Percentiles rank a stretch among this genome's conserved stretches.
These are phyloP conservation scores for Rhingia campestris DNA, from an alignment of 2,888 invertebrate species.

Conservation along the genomic window DNA sequence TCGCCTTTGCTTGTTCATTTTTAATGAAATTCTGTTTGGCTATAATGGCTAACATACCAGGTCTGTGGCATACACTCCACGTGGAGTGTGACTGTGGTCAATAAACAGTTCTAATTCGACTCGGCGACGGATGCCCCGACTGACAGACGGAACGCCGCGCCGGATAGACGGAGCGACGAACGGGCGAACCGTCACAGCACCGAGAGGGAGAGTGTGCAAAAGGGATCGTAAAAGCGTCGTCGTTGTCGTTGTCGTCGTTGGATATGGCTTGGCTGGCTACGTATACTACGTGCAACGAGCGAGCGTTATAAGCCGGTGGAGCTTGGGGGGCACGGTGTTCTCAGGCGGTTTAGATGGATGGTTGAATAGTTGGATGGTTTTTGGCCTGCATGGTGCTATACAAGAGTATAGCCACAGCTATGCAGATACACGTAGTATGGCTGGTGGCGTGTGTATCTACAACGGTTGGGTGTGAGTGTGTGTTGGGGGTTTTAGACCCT, in stretches of 20 bases:
- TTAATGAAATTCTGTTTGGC: constrained; percentile 75
- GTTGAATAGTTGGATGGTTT: constrained; percentile 74
- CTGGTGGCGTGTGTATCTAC: constrained; percentile 51
- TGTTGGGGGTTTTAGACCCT: constrained; percentile 68
- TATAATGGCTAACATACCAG: constrained; percentile 74
- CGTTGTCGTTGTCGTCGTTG: constrained; percentile 1
- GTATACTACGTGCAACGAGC: no score
- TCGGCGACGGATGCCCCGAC: constrained; percentile 20
- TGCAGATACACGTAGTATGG: neutral
- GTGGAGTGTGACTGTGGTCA: constrained; percentile 74
- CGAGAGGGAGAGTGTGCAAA: constrained; percentile 70
- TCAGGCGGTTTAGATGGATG: constrained; percentile 69
- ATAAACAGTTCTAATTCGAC: constrained; percentile 74
- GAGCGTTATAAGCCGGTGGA: no score
- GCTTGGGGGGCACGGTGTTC: constrained; percentile 15
- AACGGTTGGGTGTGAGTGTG: constrained; percentile 47
- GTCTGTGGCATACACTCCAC: constrained; percentile 73
- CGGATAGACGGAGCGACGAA: neutral
- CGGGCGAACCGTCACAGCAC: constrained; percentile 3
- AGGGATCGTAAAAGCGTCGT: constrained; percentile 47
- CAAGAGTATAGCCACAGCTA: constrained; percentile 22
- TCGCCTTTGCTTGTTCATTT: constrained; percentile 75
- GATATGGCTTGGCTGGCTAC: no score
- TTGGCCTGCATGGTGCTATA: constrained; percentile 56
- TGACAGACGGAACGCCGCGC: neutral